These are phyloP conservation scores for Brachionus rubens DNA, from an alignment of 1,140 invertebrate species.

Conservation along the genomic window DNA sequence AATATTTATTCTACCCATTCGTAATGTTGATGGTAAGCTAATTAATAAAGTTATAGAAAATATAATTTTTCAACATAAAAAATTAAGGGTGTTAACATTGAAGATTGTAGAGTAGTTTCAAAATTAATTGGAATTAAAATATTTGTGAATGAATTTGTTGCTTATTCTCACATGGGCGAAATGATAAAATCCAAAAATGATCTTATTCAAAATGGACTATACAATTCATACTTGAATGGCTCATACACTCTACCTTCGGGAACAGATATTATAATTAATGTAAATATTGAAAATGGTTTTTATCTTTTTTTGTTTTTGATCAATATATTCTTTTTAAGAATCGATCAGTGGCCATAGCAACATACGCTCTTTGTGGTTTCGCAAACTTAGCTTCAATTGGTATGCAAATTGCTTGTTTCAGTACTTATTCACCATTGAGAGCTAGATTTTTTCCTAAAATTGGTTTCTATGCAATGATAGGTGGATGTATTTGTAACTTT, in stretches of 20 bases:
- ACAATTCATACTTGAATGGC: not conserved
- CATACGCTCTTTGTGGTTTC: constrained; percentile 91
- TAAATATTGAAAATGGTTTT: not conserved
- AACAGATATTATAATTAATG: constrained; percentile 8
- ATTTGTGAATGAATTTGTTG: constrained; percentile 45
- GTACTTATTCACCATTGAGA: constrained; percentile 74
- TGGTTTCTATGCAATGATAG: constrained; percentile 74
- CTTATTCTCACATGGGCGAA: constrained; percentile 37
- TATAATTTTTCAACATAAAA: not conserved
- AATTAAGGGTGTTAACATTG: constrained; percentile 7
- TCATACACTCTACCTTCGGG: not conserved
- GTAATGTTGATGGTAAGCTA: constrained; percentile 35
- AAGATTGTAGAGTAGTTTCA: constrained; percentile 30
- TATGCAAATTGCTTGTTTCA: constrained; percentile 76
- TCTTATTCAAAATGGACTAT: not conserved
- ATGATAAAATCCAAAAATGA: constrained; percentile 10
- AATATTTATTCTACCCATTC: constrained; percentile 45
- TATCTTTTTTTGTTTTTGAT: not conserved
- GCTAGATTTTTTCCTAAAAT: constrained; percentile 68
- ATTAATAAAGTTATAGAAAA: not conserved
- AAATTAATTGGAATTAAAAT: constrained; percentile 45
- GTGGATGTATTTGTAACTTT: constrained; percentile 80
- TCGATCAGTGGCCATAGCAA: constrained; percentile 76
- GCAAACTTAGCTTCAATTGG: constrained; percentile 86
- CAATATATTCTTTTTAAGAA: not conserved